phyloP scores from a whole-genome alignment of 1,140 invertebrate species.

The Nasonia longicornis region DNA sequence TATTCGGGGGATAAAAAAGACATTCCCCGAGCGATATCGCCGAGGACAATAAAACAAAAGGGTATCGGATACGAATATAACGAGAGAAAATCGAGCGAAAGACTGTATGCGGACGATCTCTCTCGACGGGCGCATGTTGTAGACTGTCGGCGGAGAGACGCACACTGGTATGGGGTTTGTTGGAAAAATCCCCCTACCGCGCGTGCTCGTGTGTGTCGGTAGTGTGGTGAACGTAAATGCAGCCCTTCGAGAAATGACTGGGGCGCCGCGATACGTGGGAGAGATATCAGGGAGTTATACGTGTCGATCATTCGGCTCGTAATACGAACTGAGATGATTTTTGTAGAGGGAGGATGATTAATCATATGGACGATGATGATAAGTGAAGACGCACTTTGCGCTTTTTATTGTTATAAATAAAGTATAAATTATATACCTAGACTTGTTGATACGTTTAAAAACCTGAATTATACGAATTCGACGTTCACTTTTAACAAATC shows the following conservation, averaged over 20 bases:
- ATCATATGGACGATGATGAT: too few species aligned
- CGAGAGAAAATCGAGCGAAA: neutral
- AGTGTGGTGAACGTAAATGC: neutral
- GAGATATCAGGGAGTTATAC: neutral
- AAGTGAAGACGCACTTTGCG: too few species aligned
- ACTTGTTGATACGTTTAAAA: too few species aligned
- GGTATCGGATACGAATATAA: neutral
- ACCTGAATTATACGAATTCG: too few species aligned
- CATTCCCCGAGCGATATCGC: neutral
- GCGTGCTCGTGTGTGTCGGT: too few species aligned
- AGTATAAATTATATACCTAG: too few species aligned
- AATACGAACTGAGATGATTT: neutral
- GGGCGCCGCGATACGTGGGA: neutral
- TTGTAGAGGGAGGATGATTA: neutral
- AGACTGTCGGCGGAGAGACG: neutral
- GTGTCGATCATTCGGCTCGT: neutral
- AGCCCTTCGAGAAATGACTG: neutral
- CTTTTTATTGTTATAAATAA: too few species aligned
- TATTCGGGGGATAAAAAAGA: neutral
- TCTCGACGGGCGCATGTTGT: neutral
- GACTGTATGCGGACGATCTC: too few species aligned
- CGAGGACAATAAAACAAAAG: constrained; percentile 9
- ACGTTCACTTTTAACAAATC: too few species aligned
- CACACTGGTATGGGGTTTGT: neutral
- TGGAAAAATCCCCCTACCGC: neutral